Evolutionary conservation across 1,140 invertebrate genomes (phyloP).

Genomic region (Goniozus legneri): DNA sequence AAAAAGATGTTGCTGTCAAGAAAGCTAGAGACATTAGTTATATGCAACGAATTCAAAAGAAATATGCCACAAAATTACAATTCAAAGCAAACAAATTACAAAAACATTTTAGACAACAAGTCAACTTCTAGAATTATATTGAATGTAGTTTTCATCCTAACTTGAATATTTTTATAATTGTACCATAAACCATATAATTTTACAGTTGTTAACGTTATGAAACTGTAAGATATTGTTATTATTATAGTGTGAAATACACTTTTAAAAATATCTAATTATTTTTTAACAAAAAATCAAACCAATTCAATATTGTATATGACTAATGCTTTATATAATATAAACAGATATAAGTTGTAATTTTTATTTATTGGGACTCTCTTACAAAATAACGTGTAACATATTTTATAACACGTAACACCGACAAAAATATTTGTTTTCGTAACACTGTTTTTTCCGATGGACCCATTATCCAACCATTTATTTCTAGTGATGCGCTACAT

Average conservation of each 20-base stretch:
- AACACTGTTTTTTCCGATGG: constrained; percentile 13
- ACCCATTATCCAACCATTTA: constrained; percentile 17
- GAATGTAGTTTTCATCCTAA: no score
- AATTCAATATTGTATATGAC: background rate
- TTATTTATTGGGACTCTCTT: constrained; percentile 35
- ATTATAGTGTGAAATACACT: background rate
- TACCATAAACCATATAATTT: no score
- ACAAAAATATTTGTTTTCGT: constrained; percentile 41
- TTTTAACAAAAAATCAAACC: no score
- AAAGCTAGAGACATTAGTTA: constrained; percentile 81
- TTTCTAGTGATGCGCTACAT: constrained; percentile 13
- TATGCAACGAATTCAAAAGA: constrained; percentile 78
- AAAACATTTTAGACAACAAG: constrained; percentile 75
- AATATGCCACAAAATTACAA: constrained; percentile 72
- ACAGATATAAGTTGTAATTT: constrained; percentile 29
- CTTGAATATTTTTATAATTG: no score
- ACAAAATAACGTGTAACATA: constrained; percentile 42
- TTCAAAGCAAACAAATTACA: constrained; percentile 84
- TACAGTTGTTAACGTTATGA: no score
- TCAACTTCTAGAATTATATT: constrained; percentile 57
- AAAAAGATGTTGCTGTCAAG: constrained; percentile 64
- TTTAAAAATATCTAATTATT: background rate
- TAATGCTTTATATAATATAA: constrained; percentile 2
- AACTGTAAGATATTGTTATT: no score
- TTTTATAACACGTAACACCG: constrained; percentile 31